phyloP scores from a whole-genome alignment of 2,797 vertebrate genomes.

The Rhodeus uyekii region DNA sequence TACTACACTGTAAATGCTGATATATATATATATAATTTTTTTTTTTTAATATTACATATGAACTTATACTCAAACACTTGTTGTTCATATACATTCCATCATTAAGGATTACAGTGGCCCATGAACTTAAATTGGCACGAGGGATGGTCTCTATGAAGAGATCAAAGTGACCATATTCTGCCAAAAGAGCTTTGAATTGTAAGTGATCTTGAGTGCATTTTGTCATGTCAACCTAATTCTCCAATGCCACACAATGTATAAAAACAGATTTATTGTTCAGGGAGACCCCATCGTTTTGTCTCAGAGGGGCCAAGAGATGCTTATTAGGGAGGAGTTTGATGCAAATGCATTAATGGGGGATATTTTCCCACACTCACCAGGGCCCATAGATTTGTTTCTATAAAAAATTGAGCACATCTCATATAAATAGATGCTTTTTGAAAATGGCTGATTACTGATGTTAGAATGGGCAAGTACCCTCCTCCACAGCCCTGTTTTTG shows the following conservation, averaged over 20 bases:
- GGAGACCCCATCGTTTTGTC: conserved; percentile 63
- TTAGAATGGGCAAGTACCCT: conserved; percentile 67
- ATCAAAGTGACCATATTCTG: conserved; percentile 53
- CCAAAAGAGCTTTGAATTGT: conserved; percentile 52
- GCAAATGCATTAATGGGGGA: conserved; percentile 63
- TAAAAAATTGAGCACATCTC: conserved; percentile 67
- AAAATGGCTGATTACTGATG: conserved; percentile 75
- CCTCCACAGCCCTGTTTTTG: conserved; percentile 77
- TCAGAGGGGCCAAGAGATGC: conserved; percentile 67
- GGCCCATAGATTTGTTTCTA: conserved; percentile 68
- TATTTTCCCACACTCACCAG: conserved; percentile 72
- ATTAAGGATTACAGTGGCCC: background rate
- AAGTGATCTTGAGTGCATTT: conserved; percentile 46
- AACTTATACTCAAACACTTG: no score
- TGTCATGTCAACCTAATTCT: conserved; percentile 64
- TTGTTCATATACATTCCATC: background rate
- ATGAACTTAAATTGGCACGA: conserved; percentile 5
- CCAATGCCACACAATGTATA: conserved; percentile 58
- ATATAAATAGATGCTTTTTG: conserved; percentile 67
- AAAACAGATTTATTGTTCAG: conserved; percentile 72
- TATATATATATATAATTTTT: no score
- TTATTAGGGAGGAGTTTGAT: conserved; percentile 66
- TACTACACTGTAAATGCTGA: background rate
- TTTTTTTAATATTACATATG: no score
- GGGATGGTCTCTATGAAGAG: conserved; percentile 32